Conservation (phyloP, 2,797 vertebrate species). For the Squalus acanthias region DNA sequence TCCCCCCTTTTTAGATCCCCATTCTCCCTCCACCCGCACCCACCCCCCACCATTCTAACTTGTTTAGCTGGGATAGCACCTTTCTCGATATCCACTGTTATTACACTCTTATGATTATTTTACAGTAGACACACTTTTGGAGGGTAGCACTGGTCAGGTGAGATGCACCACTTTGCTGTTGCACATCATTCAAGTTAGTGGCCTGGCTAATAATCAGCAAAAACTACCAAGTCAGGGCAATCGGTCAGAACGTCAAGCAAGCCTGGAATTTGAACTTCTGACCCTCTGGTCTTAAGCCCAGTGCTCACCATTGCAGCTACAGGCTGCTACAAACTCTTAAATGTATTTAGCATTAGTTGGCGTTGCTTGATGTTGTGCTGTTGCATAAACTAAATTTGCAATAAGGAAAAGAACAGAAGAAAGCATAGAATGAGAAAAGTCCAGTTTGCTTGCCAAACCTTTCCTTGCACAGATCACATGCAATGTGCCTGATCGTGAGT, state of each 20-base stretch:
- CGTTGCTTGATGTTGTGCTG: background rate
- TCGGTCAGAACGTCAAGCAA: background rate
- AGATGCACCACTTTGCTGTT: background rate
- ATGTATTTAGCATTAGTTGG: background rate
- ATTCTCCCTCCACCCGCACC: background rate
- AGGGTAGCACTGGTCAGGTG: background rate
- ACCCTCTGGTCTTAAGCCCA: background rate
- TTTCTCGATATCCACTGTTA: background rate
- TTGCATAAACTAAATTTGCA: background rate
- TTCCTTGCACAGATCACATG: background rate
- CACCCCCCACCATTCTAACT: background rate
- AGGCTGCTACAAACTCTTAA: background rate
- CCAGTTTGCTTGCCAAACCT: background rate
- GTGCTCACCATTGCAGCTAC: background rate
- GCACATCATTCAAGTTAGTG: background rate
- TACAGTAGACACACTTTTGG: background rate
- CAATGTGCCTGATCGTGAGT: background rate
- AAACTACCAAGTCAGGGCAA: background rate
- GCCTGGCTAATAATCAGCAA: background rate
- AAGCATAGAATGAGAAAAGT: background rate
- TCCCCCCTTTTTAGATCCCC: background rate
- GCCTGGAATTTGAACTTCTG: background rate
- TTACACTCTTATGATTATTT: background rate
- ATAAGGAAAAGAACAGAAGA: background rate
- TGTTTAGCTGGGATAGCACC: background rate